These are phyloP conservation scores for Acanthornis magna DNA, from an alignment of 2,797 vertebrate genomes.

Conservation along the genomic window DNA sequence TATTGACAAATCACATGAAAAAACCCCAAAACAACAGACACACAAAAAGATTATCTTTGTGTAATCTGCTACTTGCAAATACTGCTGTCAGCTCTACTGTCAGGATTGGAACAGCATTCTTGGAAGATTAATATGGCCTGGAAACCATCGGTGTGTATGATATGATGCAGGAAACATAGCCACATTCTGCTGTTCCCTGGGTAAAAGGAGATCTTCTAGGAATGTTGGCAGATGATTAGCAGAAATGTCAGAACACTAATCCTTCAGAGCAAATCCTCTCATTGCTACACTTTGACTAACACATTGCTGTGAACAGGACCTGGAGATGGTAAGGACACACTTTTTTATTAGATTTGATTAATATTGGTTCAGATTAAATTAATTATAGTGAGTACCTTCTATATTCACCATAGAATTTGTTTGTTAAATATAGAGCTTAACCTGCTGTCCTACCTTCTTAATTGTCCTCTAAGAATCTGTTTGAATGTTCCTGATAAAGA, in stretches of 20 bases:
- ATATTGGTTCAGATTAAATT: not conserved
- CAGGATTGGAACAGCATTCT: not conserved
- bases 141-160: not conserved
- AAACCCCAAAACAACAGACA: not conserved
- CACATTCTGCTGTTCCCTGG: not conserved
- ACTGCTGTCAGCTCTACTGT: not conserved
- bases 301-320: not conserved
- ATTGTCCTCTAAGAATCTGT: not conserved
- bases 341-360: slow-evolving; percentile 11
- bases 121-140: not conserved
- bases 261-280: slow-evolving; percentile 17
- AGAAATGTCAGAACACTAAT: slow-evolving; percentile 43
- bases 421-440: not conserved
- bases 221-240: slow-evolving; percentile 42
- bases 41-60: not conserved
- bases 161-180: not conserved
- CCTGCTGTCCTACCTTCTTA: not conserved
- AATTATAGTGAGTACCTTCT: not conserved
- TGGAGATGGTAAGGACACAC: slow-evolving; percentile 18
- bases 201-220: slow-evolving; percentile 46
- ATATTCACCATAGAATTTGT: not conserved
- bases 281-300: not conserved
- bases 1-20: not conserved
- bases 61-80: not conserved
- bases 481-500: not conserved